Evolutionary conservation across 2,113 vertebrate species (phyloP).

Genomic region (Prunella himalayana): DNA sequence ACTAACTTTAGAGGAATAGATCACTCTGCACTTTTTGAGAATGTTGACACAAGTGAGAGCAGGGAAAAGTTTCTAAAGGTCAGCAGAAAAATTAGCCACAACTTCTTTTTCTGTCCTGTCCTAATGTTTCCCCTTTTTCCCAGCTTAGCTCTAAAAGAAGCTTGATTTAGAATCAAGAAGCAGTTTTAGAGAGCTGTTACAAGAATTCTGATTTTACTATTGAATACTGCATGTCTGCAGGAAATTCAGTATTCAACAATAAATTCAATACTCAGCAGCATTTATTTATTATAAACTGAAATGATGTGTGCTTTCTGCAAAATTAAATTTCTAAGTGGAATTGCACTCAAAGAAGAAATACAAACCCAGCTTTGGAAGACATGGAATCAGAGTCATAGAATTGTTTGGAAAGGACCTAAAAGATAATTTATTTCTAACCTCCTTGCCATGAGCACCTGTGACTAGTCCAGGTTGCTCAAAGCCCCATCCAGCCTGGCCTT

Average conservation of each 20-base stretch:
- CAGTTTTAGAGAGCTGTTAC: neutral
- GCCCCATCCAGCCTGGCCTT: neutral
- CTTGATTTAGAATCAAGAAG: neutral
- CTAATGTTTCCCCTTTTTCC: neutral
- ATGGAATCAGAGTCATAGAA: neutral
- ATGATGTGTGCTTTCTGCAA: neutral
- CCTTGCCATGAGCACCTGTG: neutral
- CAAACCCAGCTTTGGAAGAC: neutral
- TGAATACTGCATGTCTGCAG: neutral
- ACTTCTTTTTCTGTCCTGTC: neutral
- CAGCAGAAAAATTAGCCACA: neutral
- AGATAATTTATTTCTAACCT: neutral
- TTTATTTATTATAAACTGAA: neutral
- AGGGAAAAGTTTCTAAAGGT: neutral
- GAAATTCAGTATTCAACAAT: neutral
- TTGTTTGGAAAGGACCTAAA: neutral
- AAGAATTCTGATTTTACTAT: neutral
- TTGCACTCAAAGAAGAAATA: neutral
- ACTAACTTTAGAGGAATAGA: neutral
- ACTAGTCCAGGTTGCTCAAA: neutral
- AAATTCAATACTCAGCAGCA: neutral
- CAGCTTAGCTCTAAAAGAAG: neutral
- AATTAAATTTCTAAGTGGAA: neutral
- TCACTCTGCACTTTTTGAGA: neutral
- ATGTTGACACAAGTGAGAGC: neutral